Evolutionary conservation across 2,797 vertebrate genomes (phyloP), one percentile per base, ranked within the genome.

Genomic region (Coregonus ussuriensis): DNA sequence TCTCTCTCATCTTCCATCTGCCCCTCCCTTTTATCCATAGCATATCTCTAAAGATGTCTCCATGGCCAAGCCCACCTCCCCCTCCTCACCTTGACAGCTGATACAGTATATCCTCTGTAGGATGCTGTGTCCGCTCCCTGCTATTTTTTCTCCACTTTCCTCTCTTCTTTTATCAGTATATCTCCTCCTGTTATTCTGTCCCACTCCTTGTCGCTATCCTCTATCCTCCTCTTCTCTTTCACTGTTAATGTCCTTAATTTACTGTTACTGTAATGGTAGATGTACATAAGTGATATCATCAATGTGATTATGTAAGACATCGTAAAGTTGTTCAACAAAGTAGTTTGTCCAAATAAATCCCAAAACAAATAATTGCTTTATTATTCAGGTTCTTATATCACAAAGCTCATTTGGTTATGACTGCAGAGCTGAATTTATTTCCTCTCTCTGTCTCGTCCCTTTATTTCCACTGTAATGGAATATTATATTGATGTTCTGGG

Each of bases 401-500:
- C 29, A 59, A 18, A 35, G 31, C 29, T 72, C 13, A 37, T 54
- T 56, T 54, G 53, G 29, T 53, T 6, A n/a, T 29, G 29, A 18
- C 16, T 31, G 25, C n/a, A 47, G 9, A 37, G 63, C 67, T 21
- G 47, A 9, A 21, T 7, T 53, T 25, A n/a, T 35, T 47, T 4
- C 72, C 65, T 67, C 74, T 69, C 63, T 63, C 53, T 41, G 62
- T 52, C 54, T 70, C 11, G 51, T 52, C 54, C 78, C 66, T 82
- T 74, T 87, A 66, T 85, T 80, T 81, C 78, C 89, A 89, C 88
- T 77, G 91, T 93, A 93, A 93, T 90, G 89, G 85, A 90, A 91
- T 88, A 89, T 88, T 81, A 86, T 90, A 94, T 94, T 93, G 93
- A 94, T 85, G 86, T 93, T 88, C 86, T 77, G 79, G 75, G 67